These are phyloP conservation scores for Tetragnatha versicolor DNA, from an alignment of 1,140 invertebrate species.

Conservation along the genomic window DNA sequence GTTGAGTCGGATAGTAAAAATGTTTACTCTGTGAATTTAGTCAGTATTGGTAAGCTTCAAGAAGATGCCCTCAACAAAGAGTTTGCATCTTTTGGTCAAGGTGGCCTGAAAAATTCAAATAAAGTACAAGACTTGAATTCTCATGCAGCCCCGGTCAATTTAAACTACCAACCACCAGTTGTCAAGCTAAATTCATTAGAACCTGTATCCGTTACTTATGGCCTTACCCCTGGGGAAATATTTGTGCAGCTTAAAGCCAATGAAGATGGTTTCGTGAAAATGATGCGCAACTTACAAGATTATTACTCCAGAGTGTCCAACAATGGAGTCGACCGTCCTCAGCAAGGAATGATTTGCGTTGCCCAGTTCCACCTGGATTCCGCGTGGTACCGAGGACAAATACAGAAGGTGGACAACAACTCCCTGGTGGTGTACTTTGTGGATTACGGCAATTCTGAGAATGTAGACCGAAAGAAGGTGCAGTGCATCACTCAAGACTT, in stretches of 20 bases:
- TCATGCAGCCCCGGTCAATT: constrained; percentile 29
- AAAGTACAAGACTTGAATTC: constrained; percentile 42
- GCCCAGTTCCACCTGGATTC: constrained; percentile 77
- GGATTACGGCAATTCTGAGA: constrained; percentile 77
- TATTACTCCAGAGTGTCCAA: constrained; percentile 1
- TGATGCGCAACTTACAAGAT: constrained; percentile 42
- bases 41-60: constrained; percentile 30
- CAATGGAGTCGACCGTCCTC: constrained; percentile 58
- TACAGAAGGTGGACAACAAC: constrained; percentile 73
- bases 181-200: background rate
- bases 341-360: constrained; percentile 71
- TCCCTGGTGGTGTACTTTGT: constrained; percentile 79
- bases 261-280: constrained; percentile 15
- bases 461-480: constrained; percentile 30
- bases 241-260: constrained; percentile 42
- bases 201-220: constrained; percentile 17
- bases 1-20: constrained; percentile 28
- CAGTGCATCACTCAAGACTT: constrained; percentile 30
- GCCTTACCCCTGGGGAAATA: constrained; percentile 23
- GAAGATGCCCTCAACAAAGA: constrained; percentile 46
- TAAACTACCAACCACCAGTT: background rate
- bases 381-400: constrained; percentile 80
- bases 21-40: constrained; percentile 35
- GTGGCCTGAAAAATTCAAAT: constrained; percentile 5
- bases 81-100: constrained; percentile 59